Evolutionary conservation across 2,113 vertebrate species (phyloP).

Genomic region (Reinhardtius hippoglossoides): DNA sequence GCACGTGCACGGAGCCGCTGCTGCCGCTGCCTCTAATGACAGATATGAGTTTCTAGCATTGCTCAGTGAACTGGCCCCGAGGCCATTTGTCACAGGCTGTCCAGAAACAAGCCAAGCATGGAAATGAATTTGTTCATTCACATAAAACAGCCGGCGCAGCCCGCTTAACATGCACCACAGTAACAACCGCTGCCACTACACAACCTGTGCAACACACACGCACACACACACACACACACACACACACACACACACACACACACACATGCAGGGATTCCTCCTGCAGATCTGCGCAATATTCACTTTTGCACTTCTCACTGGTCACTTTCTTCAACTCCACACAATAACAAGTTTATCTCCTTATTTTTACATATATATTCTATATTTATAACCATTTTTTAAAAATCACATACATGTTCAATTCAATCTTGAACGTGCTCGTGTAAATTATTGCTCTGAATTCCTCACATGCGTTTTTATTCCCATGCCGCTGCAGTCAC

Average conservation of each 20-base stretch:
- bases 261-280: neutral
- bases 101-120: conserved; percentile 76
- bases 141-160: conserved; percentile 63
- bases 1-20: neutral
- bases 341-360: no score
- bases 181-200: conserved; percentile 31
- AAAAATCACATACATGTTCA: no score
- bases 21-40: conserved; percentile 54
- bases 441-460: neutral
- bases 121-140: conserved; percentile 81
- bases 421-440: no score
- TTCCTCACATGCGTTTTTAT: neutral
- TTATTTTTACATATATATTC: no score
- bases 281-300: neutral
- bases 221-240: neutral
- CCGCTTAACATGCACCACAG: conserved; percentile 53
- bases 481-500: neutral
- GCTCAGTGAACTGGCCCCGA: conserved; percentile 60
- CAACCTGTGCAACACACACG: neutral
- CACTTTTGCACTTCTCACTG: neutral
- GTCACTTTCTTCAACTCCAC: neutral
- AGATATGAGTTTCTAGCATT: conserved; percentile 68
- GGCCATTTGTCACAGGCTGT: conserved; percentile 80
- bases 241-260: neutral
- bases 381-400: no score